Base-by-base conservation (phyloP, 2,113 vertebrate genomes). In the Dipodomys spectabilis region DNA sequence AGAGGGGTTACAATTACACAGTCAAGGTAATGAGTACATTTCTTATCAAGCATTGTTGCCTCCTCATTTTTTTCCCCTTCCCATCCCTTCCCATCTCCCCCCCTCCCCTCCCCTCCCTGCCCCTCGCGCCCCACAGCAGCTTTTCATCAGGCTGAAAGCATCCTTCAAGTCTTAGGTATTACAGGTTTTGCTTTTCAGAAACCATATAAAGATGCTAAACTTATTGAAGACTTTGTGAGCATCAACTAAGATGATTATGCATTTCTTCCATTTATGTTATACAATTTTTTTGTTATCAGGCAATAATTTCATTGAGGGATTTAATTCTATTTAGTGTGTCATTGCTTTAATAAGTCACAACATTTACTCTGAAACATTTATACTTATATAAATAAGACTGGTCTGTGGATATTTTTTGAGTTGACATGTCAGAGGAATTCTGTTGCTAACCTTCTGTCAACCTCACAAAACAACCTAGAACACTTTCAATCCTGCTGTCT, bases 271-370 rank as follows among this genome's bases (percentile, higher is more conserved):
- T 79, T 90, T 65, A 20, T 44, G 30, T 60, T 53, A 78, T 12
- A 23, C 32, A 53, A 45, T 73, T 57, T 78, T 90, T 25, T 82
- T 82, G 90, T n/a, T 87, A 53, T 86, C 39, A 79, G 64, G 27
- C 60, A 93, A 19, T 35, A 20, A 25, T 81, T 65, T 32, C 44
- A 82, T 72, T 89, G 86, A 8, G 57, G 25, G 32, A 64, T 2
- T 60, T 75, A 90, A 94, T 65, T 72, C 28, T 87, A 35, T 35
- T 57, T 65, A 44, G 9, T 85, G 28, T 12, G 19, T n/a, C 90
- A 82, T 75, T 89, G 5, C n/a, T 32, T 80, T 90, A 75, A 81
- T 45, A 94, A 82, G 6, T 25, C 62, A 80, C 87, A 78, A 27
- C 45, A 82, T 67, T 82, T 80, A 86, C 22, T 78, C 71, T 30